These are phyloP conservation scores for Plecturocebus donacophilus DNA, from an alignment of 2,113 vertebrate species.

Conservation along the genomic window DNA sequence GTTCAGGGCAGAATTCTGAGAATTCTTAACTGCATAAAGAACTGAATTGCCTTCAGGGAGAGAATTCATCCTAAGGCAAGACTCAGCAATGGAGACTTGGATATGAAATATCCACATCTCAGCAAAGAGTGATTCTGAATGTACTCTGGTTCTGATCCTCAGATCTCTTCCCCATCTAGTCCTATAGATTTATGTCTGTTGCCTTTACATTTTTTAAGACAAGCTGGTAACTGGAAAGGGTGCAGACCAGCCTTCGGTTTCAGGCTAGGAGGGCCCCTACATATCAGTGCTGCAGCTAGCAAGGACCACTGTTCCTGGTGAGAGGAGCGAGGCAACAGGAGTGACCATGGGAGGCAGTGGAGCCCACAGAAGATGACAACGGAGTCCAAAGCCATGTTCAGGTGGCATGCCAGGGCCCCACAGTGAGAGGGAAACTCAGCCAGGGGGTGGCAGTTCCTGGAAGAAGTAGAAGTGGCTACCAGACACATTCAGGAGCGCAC, in stretches of 20 bases:
- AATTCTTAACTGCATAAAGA: not conserved
- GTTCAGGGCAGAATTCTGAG: not conserved
- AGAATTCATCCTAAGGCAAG: not conserved
- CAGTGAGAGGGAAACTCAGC: not conserved
- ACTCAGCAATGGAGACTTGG: not conserved
- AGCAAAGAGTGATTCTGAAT: not conserved
- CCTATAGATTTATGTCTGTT: not conserved
- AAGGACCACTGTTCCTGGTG: not conserved
- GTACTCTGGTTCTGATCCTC: not conserved
- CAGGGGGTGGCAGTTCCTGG: not conserved
- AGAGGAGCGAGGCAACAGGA: not conserved
- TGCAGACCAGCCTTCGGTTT: not conserved
- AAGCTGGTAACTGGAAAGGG: not conserved
- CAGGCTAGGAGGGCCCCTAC: not conserved
- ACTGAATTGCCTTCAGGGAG: not conserved
- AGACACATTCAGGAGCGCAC: not conserved
- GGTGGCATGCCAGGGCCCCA: not conserved
- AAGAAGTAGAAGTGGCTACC: not conserved
- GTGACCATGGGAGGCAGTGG: not conserved
- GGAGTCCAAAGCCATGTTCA: not conserved
- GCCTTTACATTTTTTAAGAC: not conserved
- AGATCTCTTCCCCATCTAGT: not conserved
- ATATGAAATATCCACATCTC: not conserved
- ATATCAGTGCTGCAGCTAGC: rapidly evolving
- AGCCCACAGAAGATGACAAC: not conserved